Base-by-base conservation (phyloP, 2,113 vertebrate genomes). In the Muscicapa adusta region DNA sequence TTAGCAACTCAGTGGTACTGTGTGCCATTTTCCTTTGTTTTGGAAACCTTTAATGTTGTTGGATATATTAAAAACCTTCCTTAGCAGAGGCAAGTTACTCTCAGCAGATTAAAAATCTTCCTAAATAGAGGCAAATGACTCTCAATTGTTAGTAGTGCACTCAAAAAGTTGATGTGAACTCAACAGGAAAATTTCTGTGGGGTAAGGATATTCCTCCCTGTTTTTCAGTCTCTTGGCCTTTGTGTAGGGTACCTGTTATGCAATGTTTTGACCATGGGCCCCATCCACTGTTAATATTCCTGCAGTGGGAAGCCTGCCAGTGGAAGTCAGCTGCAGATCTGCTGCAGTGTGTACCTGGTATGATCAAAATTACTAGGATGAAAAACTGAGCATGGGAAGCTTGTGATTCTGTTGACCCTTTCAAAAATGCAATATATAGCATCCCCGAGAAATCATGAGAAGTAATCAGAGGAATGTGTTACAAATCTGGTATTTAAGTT, bases 401-500 rank as follows among this genome's bases (percentile, higher is more conserved):
- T 81, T 88, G 85, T 71, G 93, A 78, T 95, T 94, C 82, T 81
- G 75, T 56, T 77, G 90, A 88, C 90, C 73, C 88, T 94, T 90
- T 86, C 25, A 76, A 79, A 91, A 80, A 83, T 13, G 31, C 75
- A 88, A 40, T 83, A 84, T 86, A 61, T 14, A 60, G 56, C 68
- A 74, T 80, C 79, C 36, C 79, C 79, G 60, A 56, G 38, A 74
- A 80, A 83, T 94, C 81, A 88, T 61, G 91, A 75, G 63, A 43
- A 80, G 28, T 50, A 88, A 70, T 73, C 38, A 51, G 63, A 95
- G 53, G 95, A 95, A 96, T 96, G 93, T 95, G 93, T 96, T 95
- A 77, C 96, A 83, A 97, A 97, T 97, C 81, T 53, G 95, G 85
- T 74, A 95, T 95, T 95, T 90, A 65, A 51, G 48, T 89, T 85